Evolutionary conservation across 1,140 invertebrate species (phyloP).

Genomic region (Polyergus mexicanus): DNA sequence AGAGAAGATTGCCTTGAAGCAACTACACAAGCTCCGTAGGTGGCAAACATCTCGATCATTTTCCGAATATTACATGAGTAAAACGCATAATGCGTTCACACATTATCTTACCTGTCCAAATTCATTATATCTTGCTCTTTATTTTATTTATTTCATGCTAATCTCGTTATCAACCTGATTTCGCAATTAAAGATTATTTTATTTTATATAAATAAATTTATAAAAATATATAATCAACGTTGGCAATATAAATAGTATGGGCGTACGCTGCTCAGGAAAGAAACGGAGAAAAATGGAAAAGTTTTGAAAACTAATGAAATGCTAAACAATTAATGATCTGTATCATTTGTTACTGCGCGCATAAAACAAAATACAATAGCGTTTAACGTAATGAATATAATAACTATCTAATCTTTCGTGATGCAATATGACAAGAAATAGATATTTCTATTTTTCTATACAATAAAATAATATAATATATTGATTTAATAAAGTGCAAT

Average conservation of each 20-base stretch:
- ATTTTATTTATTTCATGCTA: conserved; percentile 20
- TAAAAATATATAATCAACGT: background rate
- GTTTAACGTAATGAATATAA: no score
- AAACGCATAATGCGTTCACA: background rate
- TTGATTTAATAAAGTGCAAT: no score
- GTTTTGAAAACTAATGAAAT: conserved; percentile 21
- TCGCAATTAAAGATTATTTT: background rate
- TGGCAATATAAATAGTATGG: conserved; percentile 9
- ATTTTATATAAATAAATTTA: background rate
- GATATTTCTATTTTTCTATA: background rate
- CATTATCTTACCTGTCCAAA: conserved; percentile 29
- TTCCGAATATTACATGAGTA: conserved; percentile 4
- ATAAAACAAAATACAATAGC: background rate
- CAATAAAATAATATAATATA: background rate
- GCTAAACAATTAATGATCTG: conserved; percentile 14
- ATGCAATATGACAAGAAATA: background rate
- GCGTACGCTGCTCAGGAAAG: conserved; percentile 10
- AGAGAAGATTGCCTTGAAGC: conserved; percentile 68
- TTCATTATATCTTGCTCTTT: background rate
- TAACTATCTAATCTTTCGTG: no score
- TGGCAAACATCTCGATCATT: conserved; percentile 66
- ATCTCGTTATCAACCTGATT: conserved; percentile 17
- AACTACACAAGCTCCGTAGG: conserved; percentile 68
- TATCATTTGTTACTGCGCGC: background rate
- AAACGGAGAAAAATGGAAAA: background rate